Evolutionary conservation across 2,888 invertebrate species (phyloP), one percentile per base, ranked within the genome.

Genomic region (Frankliniella intonsa): DNA sequence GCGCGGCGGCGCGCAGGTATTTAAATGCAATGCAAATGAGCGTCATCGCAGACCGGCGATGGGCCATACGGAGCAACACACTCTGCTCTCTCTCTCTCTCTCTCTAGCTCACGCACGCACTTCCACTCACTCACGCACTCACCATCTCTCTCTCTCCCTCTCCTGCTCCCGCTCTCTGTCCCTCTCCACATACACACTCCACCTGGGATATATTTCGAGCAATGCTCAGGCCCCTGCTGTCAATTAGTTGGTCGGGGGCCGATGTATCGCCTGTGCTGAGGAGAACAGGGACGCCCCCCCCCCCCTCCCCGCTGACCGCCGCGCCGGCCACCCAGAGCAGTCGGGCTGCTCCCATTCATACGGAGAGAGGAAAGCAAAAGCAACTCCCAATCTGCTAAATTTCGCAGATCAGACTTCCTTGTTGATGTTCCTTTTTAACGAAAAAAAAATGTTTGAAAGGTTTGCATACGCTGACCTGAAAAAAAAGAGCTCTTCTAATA

Each of bases 221-320:
- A 76, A 22, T 76, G 69, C 22, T 25, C 69, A 17, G 62, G 14
- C n/a, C 62, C 62, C 62, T 76, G 69, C 69, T 76, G 69, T 76
- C 69, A 76, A 76, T 76, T 76, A 76, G 69, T 76, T 76, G 69
- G 69, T 22, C 69, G 69, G 69, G 69, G 69, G 69, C 69, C 69
- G 69, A 76, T 76, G 69, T 76, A 76, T 76, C 69, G 69, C 69
- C 38, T 38, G 3, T 76, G 69, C 69, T 25, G 69, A 10, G 3
- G 69, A 76, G 69, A 76, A 25, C 69, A 76, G 17, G 19, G 62
- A 62, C 69, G 25, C 22, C 25, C 69, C 9, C 69, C 69, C 12
- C 25, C 9, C 65, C n/a, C 65, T 65, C 65, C 51, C 51, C 51
- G 51, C 51, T 55, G 14, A 55, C 22, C 69, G n/a, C 22, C 22